phyloP scores from a whole-genome alignment of 2,888 invertebrate species.

The Sialis fuliginosa region DNA sequence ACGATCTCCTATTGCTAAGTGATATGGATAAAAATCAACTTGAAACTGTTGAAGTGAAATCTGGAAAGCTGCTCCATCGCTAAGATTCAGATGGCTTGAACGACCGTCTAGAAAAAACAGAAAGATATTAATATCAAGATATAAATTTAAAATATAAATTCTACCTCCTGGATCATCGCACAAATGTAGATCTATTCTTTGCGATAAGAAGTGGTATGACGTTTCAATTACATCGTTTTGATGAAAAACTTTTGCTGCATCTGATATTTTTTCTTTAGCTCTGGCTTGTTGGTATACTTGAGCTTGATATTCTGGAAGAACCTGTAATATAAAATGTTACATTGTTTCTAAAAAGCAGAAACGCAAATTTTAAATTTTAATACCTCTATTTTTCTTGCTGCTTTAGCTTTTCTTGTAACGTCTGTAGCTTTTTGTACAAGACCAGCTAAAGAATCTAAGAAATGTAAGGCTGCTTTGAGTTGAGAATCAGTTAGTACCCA shows the following conservation, averaged over 20 bases:
- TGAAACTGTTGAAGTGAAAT: conserved; percentile 74
- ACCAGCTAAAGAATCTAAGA: conserved; percentile 68
- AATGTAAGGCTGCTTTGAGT: conserved; percentile 79
- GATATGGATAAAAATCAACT: conserved; percentile 92
- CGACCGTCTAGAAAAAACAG: conserved; percentile 45
- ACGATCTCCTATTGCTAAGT: conserved; percentile 74
- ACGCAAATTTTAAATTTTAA: conserved; percentile 5
- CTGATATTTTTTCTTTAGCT: conserved; percentile 23
- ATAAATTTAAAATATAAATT: conserved; percentile 2
- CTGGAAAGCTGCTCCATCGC: conserved; percentile 86
- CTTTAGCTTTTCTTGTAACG: conserved; percentile 64
- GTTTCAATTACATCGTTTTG: conserved; percentile 92
- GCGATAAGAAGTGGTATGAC: conserved; percentile 88
- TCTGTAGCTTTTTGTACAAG: conserved; percentile 67
- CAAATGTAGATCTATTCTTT: conserved; percentile 86
- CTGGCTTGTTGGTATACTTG: conserved; percentile 43
- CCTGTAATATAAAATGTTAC: conserved; percentile 20
- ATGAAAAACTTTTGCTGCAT: conserved; percentile 49
- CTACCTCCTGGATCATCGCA: conserved; percentile 85
- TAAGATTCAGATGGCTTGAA: conserved; percentile 65
- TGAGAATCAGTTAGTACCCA: conserved; percentile 97
- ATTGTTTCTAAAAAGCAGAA: background rate
- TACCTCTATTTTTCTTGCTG: conserved; percentile 67
- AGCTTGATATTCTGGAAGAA: conserved; percentile 56
- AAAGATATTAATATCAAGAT: background rate